A percentile compares a stretch with the other conserved stretches of the same genome.
Conservation (phyloP, 2,113 vertebrate genomes). For the Dasyornis broadbenti region DNA sequence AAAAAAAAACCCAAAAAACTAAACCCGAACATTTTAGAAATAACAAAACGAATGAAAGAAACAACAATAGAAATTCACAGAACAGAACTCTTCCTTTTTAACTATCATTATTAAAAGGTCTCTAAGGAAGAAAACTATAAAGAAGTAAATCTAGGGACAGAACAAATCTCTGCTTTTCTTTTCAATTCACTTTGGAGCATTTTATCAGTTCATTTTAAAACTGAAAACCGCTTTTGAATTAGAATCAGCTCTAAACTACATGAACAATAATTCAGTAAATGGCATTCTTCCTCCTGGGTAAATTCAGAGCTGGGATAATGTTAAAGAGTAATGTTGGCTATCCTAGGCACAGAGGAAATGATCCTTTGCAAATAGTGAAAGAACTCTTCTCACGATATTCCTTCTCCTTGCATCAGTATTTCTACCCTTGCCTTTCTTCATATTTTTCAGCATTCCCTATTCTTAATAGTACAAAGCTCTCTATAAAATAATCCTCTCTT, state of each 20-base stretch:
- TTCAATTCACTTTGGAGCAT: neutral
- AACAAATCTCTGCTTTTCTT: neutral
- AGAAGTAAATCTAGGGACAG: neutral
- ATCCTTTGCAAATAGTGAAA: neutral
- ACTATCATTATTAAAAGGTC: neutral
- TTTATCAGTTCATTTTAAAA: slow-evolving; percentile 2
- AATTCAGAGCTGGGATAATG: neutral
- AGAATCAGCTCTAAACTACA: neutral
- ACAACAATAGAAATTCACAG: neutral
- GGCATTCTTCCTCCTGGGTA: neutral
- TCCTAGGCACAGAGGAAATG: neutral
- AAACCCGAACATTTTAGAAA: neutral
- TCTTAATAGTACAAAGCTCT: neutral
- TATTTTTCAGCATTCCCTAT: neutral
- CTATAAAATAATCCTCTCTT: neutral
- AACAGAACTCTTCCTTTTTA: neutral
- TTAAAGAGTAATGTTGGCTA: neutral
- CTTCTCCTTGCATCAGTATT: neutral
- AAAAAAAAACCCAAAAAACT: accelerated
- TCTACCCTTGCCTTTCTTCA: neutral
- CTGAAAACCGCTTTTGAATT: neutral
- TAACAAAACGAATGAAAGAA: neutral
- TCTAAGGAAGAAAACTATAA: neutral
- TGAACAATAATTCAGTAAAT: neutral
- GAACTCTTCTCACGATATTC: neutral